Conservation (phyloP, 2,888 invertebrate species). For the Callyntrura sp. region DNA sequence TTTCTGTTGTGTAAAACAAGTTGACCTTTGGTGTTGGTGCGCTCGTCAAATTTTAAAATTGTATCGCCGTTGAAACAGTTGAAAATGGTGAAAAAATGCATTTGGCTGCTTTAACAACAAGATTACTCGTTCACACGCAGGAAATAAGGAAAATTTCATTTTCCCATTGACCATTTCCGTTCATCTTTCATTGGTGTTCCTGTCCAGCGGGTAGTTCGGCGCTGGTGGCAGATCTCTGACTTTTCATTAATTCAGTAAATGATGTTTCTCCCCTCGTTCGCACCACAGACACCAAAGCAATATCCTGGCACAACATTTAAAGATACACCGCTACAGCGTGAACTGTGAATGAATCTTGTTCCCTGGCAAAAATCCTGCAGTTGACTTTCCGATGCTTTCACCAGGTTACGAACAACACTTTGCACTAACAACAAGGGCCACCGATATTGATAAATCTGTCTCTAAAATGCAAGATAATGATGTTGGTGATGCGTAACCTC, state of each 20-base stretch:
- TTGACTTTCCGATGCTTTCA: conserved; percentile 5
- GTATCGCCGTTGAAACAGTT: not conserved
- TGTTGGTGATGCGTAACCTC: conserved; percentile 33
- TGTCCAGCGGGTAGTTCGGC: not conserved
- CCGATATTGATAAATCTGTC: conserved; percentile 6
- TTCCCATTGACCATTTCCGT: not conserved
- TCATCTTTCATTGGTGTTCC: not conserved
- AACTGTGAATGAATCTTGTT: conserved; percentile 22
- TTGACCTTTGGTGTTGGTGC: not conserved
- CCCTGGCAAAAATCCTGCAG: not conserved
- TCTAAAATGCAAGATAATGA: conserved; percentile 28
- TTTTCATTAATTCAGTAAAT: conserved; percentile 35
- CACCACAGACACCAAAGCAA: not conserved
- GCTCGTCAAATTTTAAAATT: not conserved
- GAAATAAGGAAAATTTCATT: not conserved
- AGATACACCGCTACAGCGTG: conserved; percentile 8
- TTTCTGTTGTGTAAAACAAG: not conserved
- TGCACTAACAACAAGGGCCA: not conserved
- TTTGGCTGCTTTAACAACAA: not conserved
- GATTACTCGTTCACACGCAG: too few species aligned
- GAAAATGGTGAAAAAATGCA: not conserved
- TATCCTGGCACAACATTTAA: conserved; percentile 13
- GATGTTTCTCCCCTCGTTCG: not conserved
- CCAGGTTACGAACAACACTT: conserved; percentile 22
- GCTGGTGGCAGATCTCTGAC: not conserved